Percentiles rank a stretch among this genome's conserved stretches.
These are phyloP conservation scores for Penaeus monodon DNA, from an alignment of 2,888 invertebrate species.

Conservation along the genomic window DNA sequence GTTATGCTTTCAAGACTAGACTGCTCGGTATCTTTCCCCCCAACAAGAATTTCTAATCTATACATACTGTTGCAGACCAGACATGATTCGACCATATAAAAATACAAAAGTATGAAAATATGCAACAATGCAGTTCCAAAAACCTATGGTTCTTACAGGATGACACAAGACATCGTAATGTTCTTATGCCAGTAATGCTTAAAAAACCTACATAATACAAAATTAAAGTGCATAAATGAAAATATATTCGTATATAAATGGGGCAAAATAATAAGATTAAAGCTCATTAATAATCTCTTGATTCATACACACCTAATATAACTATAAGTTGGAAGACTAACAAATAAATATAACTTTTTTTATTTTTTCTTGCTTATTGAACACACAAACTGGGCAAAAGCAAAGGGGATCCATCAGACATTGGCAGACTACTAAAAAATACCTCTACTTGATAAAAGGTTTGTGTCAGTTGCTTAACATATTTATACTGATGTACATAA, in stretches of 20 bases:
- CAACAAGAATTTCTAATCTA: background rate
- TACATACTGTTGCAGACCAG: slow-evolving; percentile 4
- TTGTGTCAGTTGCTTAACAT: too few relatives aligned
- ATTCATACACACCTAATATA: slow-evolving; percentile 10
- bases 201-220: too few relatives aligned
- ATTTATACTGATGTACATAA: too few relatives aligned
- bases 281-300: slow-evolving; percentile 36
- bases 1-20: too few relatives aligned
- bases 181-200: background rate
- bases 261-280: slow-evolving; percentile 12
- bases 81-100: slow-evolving; percentile 27
- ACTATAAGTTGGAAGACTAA: slow-evolving; percentile 15
- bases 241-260: slow-evolving; percentile 1
- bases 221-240: background rate
- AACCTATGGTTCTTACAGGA: slow-evolving; percentile 7
- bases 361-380: background rate
- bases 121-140: slow-evolving; percentile 6
- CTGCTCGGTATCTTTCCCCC: too few relatives aligned
- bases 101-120: slow-evolving; percentile 56
- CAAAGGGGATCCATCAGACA: background rate
- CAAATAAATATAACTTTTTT: slow-evolving; percentile 27
- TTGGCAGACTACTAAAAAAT: too few relatives aligned
- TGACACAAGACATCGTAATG: slow-evolving; percentile 11
- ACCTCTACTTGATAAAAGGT: too few relatives aligned
- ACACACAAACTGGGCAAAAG: slow-evolving; percentile 8